A percentile compares a stretch with the other conserved stretches of the same genome.
Evolutionary conservation across 2,113 vertebrate genomes (phyloP).

Genomic region (Eonycteris spelaea): DNA sequence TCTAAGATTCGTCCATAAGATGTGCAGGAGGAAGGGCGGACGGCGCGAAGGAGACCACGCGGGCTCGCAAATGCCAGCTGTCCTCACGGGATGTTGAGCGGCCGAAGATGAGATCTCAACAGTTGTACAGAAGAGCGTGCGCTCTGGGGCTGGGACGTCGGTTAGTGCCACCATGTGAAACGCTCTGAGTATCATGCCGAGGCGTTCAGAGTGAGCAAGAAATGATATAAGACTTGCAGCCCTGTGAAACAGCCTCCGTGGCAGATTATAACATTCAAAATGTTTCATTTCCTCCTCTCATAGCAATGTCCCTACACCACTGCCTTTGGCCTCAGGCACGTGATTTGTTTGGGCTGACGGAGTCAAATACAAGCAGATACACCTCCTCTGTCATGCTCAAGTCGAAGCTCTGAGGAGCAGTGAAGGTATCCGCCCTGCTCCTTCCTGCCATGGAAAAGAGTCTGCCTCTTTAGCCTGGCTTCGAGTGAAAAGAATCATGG

Average conservation of each 20-base stretch:
- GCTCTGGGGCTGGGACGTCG: neutral
- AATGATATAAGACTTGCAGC: neutral
- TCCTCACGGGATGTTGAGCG: neutral
- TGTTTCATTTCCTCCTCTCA: neutral
- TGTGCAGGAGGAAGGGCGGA: too few relatives aligned
- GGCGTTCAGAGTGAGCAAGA: neutral
- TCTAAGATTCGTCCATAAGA: neutral
- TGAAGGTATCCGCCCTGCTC: neutral
- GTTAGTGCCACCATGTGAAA: neutral
- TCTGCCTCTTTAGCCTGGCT: neutral
- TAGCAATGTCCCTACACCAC: neutral
- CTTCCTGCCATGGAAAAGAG: neutral
- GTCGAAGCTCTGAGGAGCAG: neutral
- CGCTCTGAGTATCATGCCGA: neutral
- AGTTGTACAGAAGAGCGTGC: neutral
- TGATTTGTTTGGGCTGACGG: neutral
- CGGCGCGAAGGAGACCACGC: neutral
- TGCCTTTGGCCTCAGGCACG: neutral
- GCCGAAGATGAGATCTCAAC: neutral
- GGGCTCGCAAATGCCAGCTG: neutral
- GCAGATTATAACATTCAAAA: neutral
- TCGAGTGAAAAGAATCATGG: neutral
- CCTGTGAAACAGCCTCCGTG: neutral
- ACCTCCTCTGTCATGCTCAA: neutral
- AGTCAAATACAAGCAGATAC: neutral